Evolutionary conservation across 2,888 invertebrate species (phyloP), one percentile per base, ranked within the genome.

Genomic region (Orthonevra nobilis): DNA sequence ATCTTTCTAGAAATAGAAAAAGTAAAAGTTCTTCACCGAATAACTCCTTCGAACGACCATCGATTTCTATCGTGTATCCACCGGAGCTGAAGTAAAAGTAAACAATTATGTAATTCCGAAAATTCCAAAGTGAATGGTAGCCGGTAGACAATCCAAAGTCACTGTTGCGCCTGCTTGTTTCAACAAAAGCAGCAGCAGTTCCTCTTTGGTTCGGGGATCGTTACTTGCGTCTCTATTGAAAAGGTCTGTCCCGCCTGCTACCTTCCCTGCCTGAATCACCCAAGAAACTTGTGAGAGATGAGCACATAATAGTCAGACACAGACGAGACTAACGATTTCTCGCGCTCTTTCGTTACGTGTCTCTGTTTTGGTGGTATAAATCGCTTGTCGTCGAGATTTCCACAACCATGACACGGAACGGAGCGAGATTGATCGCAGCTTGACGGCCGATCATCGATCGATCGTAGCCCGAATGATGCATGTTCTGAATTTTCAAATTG

Each of bases 121-220:
- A 70, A 70, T 70, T 61, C 54, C 70, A 70, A 70, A 70, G 70
- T 70, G 70, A 70, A 70, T 61, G 61, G 69, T 38, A 48, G 14
- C 19, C 30, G 7, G n/a, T 28, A 42, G 19, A 19, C 23, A 42
- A 6, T 4, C 23, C 3, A 36, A 44, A 28, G 26, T 9, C 46
- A 36, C 23, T 63, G 50, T 32, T 14, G 42, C 28, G n/a, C n/a
- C n/a, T n/a, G n/a, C n/a, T 17, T n/a, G 30, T 32, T 14, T 46
- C 26, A 12, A 28, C 15, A 9, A 20, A 28, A 7, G 5, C 23
- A 20, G 20, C 10, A 15, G 50, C 17, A n/a, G 12, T 9, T 7
- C 17, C 58, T 32, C 34, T n/a, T 5, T 5, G 3, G 23, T 4
- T 23, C 3, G 23, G 23, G 3, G 23, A 23, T 44, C 14, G 9